phyloP scores from a whole-genome alignment of 2,797 vertebrate genomes.

The Coregonus sp. region DNA sequence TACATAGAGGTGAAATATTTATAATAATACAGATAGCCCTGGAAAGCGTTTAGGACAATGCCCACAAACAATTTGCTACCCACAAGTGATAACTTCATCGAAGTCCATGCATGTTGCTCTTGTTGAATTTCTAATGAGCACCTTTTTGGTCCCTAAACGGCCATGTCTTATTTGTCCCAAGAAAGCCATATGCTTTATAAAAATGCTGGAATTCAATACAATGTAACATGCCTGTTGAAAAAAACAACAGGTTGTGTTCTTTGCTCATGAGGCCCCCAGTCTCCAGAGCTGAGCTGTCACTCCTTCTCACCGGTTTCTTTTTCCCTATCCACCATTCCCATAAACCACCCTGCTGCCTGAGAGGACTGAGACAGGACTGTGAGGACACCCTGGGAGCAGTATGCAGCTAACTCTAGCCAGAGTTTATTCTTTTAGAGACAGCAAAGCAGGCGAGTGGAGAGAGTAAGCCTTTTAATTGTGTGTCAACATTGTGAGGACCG shows the following conservation, averaged over 20 bases:
- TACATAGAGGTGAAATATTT: too few relatives aligned
- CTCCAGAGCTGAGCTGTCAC: conserved; percentile 23
- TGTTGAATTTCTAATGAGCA: too few relatives aligned
- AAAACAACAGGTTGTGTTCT: too few relatives aligned
- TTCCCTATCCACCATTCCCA: conserved; percentile 9
- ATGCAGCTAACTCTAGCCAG: conserved; percentile 44
- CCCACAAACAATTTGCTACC: too few relatives aligned
- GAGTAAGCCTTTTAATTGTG: conserved; percentile 52
- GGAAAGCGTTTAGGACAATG: too few relatives aligned
- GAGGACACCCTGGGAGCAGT: conserved; percentile 22
- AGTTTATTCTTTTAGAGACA: conserved; percentile 31
- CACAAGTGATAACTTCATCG: too few relatives aligned
- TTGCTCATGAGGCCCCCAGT: not conserved
- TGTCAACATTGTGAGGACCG: conserved; percentile 46
- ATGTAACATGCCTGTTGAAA: too few relatives aligned
- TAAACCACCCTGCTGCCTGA: conserved; percentile 41
- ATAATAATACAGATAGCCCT: too few relatives aligned
- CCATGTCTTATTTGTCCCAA: too few relatives aligned
- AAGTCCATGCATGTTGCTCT: too few relatives aligned
- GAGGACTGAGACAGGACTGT: not conserved
- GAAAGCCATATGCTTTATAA: conserved; percentile 1
- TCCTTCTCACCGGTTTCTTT: conserved; percentile 31
- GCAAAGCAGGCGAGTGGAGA: conserved; percentile 34
- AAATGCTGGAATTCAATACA: not conserved
- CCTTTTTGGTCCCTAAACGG: too few relatives aligned